These are phyloP conservation scores for Smutsia gigantea DNA, from an alignment of 2,797 vertebrate species.

Conservation along the genomic window DNA sequence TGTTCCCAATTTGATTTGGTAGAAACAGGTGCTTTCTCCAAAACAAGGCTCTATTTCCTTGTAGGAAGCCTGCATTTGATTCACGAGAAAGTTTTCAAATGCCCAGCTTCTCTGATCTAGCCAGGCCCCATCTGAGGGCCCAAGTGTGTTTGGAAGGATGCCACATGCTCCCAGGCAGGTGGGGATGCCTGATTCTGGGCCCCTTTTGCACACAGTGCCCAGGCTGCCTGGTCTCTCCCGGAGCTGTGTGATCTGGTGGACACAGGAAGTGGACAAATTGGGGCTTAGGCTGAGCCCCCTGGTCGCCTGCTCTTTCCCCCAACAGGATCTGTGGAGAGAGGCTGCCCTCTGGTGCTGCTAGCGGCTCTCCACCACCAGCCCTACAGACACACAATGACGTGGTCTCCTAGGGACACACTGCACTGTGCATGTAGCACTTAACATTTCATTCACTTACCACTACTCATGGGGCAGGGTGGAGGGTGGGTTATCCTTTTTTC, in stretches of 20 bases:
- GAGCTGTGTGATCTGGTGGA: background rate
- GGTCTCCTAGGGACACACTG: conserved; percentile 86
- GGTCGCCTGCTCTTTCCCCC: background rate
- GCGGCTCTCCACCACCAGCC: conserved; percentile 81
- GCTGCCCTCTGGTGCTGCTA: conserved; percentile 79
- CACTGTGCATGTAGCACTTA: conserved; percentile 87
- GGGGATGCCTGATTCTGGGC: background rate
- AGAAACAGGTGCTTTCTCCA: background rate
- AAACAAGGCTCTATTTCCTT: background rate
- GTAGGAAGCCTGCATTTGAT: background rate
- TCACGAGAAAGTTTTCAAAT: background rate
- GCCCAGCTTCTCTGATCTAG: background rate
- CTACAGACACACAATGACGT: conserved; percentile 83
- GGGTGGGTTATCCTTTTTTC: conserved; percentile 79
- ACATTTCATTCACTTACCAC: conserved; percentile 87
- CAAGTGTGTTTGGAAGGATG: background rate
- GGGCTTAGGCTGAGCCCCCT: background rate
- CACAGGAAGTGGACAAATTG: background rate
- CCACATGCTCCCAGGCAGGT: background rate
- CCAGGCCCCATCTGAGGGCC: background rate
- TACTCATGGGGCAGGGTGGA: conserved; percentile 74
- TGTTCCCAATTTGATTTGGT: background rate
- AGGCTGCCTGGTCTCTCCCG: background rate
- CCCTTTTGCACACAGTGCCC: background rate
- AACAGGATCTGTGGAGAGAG: conserved; percentile 34